A percentile compares a stretch with the other conserved stretches of the same genome.
These are phyloP conservation scores for Gonocerus acuteangulatus DNA, from an alignment of 2,888 invertebrate species.

Conservation along the genomic window DNA sequence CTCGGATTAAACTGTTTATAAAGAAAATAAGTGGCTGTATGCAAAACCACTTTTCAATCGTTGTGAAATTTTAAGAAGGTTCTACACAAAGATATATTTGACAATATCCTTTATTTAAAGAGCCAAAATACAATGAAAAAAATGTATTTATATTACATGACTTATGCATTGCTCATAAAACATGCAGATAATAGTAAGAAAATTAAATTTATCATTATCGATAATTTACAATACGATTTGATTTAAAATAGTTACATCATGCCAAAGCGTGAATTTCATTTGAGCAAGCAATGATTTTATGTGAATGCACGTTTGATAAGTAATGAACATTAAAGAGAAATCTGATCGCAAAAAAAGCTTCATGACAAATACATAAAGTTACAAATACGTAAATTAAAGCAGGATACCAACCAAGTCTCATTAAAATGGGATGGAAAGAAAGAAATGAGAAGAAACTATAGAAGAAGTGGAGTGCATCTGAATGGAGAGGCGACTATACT, in stretches of 20 bases:
- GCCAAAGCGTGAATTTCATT: conserved; percentile 21
- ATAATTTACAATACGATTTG: not conserved
- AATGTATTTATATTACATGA: not conserved
- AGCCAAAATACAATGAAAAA: conserved; percentile 12
- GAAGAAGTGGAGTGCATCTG: too few species aligned
- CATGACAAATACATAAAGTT: not conserved
- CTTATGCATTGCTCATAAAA: conserved; percentile 13
- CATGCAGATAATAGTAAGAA: conserved; percentile 7
- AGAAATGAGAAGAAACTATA: too few species aligned
- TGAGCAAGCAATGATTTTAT: conserved; percentile 4
- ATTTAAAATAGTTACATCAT: conserved; percentile 13
- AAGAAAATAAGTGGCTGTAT: not conserved
- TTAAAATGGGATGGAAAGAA: not conserved
- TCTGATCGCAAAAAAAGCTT: conserved; percentile 5
- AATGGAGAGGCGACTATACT: too few species aligned
- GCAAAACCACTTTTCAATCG: too few species aligned
- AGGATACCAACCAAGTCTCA: conserved; percentile 28
- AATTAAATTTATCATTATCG: not conserved
- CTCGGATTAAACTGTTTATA: not conserved
- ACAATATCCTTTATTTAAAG: not conserved
- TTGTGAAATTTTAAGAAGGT: too few species aligned
- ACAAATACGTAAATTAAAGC: conserved; percentile 8
- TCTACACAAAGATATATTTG: too few species aligned
- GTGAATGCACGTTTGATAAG: not conserved
- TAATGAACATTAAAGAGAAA: conserved; percentile 12